Evolutionary conservation across 2,888 invertebrate genomes (phyloP).

Genomic region (Pyrocoelia pectoralis): DNA sequence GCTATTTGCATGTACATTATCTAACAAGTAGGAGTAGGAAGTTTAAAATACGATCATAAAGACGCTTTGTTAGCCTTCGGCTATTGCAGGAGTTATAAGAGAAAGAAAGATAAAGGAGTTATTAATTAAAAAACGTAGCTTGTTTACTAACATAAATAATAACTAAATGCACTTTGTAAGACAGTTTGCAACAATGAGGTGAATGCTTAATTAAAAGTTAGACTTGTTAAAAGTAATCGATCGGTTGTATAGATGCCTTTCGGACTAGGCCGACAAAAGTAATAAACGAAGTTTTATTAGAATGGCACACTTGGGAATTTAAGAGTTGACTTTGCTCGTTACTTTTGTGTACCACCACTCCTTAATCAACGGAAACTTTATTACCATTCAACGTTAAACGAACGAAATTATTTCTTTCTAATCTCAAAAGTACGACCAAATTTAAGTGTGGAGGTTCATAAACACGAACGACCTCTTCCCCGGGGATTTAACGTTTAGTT

Average conservation of each 20-base stretch:
- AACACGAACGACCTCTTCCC: constrained; percentile 4
- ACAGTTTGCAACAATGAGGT: constrained; percentile 27
- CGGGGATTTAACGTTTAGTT: constrained; percentile 8
- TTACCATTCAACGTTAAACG: constrained; percentile 26
- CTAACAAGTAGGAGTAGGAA: constrained; percentile 16
- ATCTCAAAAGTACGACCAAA: constrained; percentile 8
- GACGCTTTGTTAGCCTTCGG: constrained; percentile 7
- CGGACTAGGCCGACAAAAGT: constrained; percentile 26
- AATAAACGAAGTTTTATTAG: constrained; percentile 36
- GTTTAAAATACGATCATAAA: constrained; percentile 12
- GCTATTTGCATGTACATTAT: constrained; percentile 30
- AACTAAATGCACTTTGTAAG: not conserved
- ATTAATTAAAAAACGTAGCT: constrained; percentile 16
- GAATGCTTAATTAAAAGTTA: constrained; percentile 40
- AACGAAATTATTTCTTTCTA: constrained; percentile 18
- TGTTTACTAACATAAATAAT: constrained; percentile 12
- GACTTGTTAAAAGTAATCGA: constrained; percentile 41
- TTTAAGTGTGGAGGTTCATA: constrained; percentile 8
- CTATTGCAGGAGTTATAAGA: not conserved
- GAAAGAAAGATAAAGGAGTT: not conserved
- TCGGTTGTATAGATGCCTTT: constrained; percentile 20
- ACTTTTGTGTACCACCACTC: constrained; percentile 20
- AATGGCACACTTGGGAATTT: constrained; percentile 34
- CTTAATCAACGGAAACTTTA: constrained; percentile 31
- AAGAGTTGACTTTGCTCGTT: constrained; percentile 33